Percentiles rank a stretch among this genome's conserved stretches.
Conservation (phyloP, 2,113 vertebrate genomes). For the western clawed frog (Xenopus tropicalis) region DNA sequence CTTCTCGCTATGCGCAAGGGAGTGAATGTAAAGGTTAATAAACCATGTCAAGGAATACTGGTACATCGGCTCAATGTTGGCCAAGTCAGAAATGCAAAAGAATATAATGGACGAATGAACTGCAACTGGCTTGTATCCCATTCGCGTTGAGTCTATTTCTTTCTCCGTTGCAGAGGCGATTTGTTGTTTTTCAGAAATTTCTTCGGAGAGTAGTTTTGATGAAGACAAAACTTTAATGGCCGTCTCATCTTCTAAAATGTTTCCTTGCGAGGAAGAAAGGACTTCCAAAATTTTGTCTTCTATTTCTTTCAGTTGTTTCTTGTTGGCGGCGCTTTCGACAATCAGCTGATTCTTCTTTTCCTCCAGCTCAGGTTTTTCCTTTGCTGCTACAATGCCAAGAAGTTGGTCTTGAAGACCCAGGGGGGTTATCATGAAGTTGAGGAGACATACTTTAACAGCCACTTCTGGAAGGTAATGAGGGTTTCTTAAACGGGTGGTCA, state of each 20-base stretch:
- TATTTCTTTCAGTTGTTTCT: constrained; percentile 85
- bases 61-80: constrained; percentile 92
- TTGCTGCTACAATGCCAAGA: constrained; percentile 84
- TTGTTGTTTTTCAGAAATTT: constrained; percentile 87
- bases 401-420: constrained; percentile 90
- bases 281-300: constrained; percentile 88
- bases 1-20: constrained; percentile 72
- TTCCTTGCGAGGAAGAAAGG: constrained; percentile 81
- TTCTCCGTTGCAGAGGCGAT: constrained; percentile 79
- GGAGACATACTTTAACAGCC: constrained; percentile 87
- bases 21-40: constrained; percentile 79
- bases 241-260: constrained; percentile 89
- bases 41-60: constrained; percentile 91
- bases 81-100: constrained; percentile 89
- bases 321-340: constrained; percentile 81
- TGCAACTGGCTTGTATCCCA: constrained; percentile 89
- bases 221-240: constrained; percentile 84
- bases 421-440: constrained; percentile 95
- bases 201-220: constrained; percentile 81
- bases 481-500: constrained; percentile 87
- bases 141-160: constrained; percentile 81
- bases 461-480: constrained; percentile 91
- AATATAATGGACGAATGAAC: constrained; percentile 82
- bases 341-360: constrained; percentile 89
- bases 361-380: constrained; percentile 88